Conservation (phyloP, 2,113 vertebrate species). For the Cryptotis parvus region DNA sequence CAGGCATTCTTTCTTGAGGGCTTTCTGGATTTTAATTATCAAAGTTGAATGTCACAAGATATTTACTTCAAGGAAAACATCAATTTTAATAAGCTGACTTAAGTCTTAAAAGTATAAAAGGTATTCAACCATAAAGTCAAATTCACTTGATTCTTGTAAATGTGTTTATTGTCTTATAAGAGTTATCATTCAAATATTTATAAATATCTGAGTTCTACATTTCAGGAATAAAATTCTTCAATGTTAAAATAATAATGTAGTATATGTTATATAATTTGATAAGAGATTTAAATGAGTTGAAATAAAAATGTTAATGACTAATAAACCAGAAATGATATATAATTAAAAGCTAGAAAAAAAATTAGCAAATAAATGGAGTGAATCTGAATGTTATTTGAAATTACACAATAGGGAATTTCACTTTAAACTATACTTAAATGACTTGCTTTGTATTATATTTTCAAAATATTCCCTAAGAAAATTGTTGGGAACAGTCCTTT, state of each 20-base stretch:
- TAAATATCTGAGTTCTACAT: constrained; percentile 53
- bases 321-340: not conserved
- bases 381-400: constrained; percentile 31
- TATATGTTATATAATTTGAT: constrained; percentile 12
- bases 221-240: not conserved
- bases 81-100: constrained; percentile 81
- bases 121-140: constrained; percentile 68
- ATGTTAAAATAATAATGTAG: constrained; percentile 49
- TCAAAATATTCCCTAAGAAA: constrained; percentile 26
- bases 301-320: constrained; percentile 48
- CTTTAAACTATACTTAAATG: constrained; percentile 51
- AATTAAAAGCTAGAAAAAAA: not conserved
- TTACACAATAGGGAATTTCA: not conserved
- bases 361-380: not conserved
- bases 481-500: constrained; percentile 2
- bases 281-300: constrained; percentile 45
- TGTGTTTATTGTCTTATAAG: constrained; percentile 45
- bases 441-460: constrained; percentile 9
- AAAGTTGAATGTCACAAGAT: constrained; percentile 79
- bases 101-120: constrained; percentile 71
- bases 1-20: constrained; percentile 76
- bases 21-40: constrained; percentile 81
- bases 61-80: constrained; percentile 72
- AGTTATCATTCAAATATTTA: constrained; percentile 51
- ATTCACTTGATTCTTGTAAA: constrained; percentile 54